Evolutionary conservation across 2,888 invertebrate genomes (phyloP), one percentile per base, ranked within the genome.

Genomic region (Agelastica alni): DNA sequence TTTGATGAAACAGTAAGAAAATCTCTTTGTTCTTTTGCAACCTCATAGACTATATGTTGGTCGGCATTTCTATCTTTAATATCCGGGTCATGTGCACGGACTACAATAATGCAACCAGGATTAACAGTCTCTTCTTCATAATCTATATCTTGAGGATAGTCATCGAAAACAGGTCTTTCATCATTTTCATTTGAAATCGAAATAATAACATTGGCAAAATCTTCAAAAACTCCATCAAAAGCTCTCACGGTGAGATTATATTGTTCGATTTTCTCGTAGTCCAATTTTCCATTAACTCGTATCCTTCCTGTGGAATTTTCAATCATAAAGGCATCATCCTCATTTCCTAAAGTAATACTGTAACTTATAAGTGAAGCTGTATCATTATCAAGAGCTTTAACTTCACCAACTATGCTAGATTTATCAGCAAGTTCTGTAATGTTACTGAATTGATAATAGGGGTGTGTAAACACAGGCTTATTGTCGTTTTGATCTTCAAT

Each of bases 401-500:
- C 94, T 76, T 93, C 91, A 34, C 92, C 89, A 4, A 95, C 92
- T 45, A 89, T 82, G 54, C 86, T 86, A 68, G 91, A 89, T 16
- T 86, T 84, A 72, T 95, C 92, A 2, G 91, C 88, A 75, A 91
- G 88, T 78, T 96, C 96, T 20, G 85, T 83, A 61, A 92, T 84
- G 44, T 86, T 84, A 64, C 87, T 86, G 0, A 89, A 89, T 12
- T 86, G 80, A 72, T 91, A 92, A 4, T 84, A 80, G 1, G 81
- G 77, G 70, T 89, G 83, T n/a, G 87, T 87, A 73, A 98, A 98
- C 66, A 85, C 85, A 0, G 98, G 98, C 13, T 87, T 84, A 75
- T 98, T 97, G 76, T 98, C 98, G 75, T 98, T 98, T 72, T 92
- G 92, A 77, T 98, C 98, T 14, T 92, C 93, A 34, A 98, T 95